These are phyloP conservation scores for Drosophila monieri DNA, from an alignment of 2,888 invertebrate genomes.

Conservation along the genomic window DNA sequence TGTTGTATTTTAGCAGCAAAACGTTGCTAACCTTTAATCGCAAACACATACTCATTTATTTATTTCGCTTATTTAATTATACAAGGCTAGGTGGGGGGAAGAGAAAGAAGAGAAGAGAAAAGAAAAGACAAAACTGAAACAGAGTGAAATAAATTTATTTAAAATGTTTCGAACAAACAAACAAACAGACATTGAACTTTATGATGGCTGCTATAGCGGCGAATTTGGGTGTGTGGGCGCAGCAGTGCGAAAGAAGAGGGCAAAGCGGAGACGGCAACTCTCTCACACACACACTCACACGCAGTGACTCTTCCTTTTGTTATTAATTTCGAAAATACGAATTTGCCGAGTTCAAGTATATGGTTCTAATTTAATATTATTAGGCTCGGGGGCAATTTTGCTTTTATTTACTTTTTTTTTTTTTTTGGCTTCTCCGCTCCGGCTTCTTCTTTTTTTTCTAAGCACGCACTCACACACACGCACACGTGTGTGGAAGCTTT, in stretches of 20 bases:
- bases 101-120: no score
- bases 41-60: slow-evolving; percentile 19
- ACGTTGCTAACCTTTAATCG: slow-evolving; percentile 54
- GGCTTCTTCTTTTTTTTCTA: slow-evolving; percentile 52
- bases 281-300: slow-evolving; percentile 22
- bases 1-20: slow-evolving; percentile 1
- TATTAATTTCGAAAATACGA: slow-evolving; percentile 43
- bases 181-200: slow-evolving; percentile 74
- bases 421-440: slow-evolving; percentile 36
- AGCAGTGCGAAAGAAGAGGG: slow-evolving; percentile 35
- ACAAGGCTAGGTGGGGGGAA: no score
- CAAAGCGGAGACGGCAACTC: slow-evolving; percentile 16
- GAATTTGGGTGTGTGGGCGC: slow-evolving; percentile 50
- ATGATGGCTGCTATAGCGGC: slow-evolving; percentile 39
- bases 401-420: slow-evolving; percentile 69
- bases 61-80: slow-evolving; percentile 54
- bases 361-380: slow-evolving; percentile 44
- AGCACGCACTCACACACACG: slow-evolving; percentile 48
- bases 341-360: slow-evolving; percentile 14
- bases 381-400: slow-evolving; percentile 38
- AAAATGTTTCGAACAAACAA: slow-evolving; percentile 40
- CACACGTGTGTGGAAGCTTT: slow-evolving; percentile 53
- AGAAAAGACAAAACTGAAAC: slow-evolving; percentile 1
- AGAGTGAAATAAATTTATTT: slow-evolving; percentile 56
- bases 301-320: slow-evolving; percentile 17